These are phyloP conservation scores for Corapipo altera DNA, from an alignment of 2,113 vertebrate genomes.

Conservation along the genomic window DNA sequence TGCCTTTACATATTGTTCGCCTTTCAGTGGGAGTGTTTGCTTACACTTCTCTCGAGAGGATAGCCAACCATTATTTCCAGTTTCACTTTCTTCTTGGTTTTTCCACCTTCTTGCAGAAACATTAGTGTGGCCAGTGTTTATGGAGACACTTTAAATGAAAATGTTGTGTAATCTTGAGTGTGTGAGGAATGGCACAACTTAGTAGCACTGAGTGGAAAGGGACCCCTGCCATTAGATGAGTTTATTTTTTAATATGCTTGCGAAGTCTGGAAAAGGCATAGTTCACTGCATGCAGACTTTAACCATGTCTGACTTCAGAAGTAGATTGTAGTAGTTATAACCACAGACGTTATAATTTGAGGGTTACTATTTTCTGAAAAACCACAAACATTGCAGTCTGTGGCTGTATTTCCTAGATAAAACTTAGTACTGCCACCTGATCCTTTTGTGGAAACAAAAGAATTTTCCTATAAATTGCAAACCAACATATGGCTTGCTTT, in stretches of 20 bases:
- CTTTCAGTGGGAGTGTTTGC: neutral
- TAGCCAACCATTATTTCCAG: neutral
- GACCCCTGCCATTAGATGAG: neutral
- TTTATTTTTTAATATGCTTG: conserved; percentile 47
- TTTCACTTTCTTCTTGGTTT: neutral
- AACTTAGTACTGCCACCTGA: conserved; percentile 62
- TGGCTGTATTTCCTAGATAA: conserved; percentile 67
- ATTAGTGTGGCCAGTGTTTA: neutral
- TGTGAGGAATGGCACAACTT: neutral
- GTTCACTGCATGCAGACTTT: neutral
- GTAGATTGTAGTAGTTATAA: conserved; percentile 39
- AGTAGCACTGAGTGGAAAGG: neutral
- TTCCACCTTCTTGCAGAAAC: neutral
- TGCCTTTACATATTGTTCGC: neutral
- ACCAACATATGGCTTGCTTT: neutral
- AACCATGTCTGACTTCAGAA: conserved; percentile 47
- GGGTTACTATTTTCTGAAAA: conserved; percentile 57
- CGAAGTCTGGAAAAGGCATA: conserved; percentile 1
- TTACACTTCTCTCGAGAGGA: neutral
- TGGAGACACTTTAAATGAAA: neutral
- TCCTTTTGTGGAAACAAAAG: conserved; percentile 53
- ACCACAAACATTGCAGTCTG: conserved; percentile 56
- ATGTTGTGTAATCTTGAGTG: neutral
- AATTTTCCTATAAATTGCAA: conserved; percentile 35
- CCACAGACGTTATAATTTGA: conserved; percentile 68